Conservation (phyloP, 2,113 vertebrate species). For the Noturus placidus region DNA sequence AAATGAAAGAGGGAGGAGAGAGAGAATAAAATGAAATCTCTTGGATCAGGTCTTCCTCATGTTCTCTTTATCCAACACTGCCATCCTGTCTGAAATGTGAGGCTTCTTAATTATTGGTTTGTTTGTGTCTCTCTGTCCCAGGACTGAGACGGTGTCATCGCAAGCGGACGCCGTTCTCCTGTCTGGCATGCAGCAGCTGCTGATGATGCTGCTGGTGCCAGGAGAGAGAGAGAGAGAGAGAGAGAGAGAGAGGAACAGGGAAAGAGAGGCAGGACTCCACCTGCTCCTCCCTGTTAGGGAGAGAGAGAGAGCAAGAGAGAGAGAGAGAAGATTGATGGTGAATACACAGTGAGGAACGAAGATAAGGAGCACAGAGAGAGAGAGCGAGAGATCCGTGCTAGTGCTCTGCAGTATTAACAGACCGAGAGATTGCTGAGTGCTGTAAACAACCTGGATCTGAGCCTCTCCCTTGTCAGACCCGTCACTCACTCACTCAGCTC, state of each 20-base stretch:
- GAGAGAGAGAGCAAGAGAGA: slow-evolving; percentile 61
- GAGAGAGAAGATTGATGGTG: slow-evolving; percentile 36
- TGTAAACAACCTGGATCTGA: slow-evolving; percentile 39
- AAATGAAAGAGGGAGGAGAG: slow-evolving; percentile 34
- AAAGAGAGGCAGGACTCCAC: slow-evolving; percentile 70
- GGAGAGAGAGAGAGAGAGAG: slow-evolving; percentile 61
- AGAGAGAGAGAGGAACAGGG: slow-evolving; percentile 63
- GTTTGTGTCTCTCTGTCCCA: slow-evolving; percentile 11
- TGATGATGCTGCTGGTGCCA: slow-evolving; percentile 58
- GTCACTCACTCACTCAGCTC: slow-evolving; percentile 33
- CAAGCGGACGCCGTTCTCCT: slow-evolving; percentile 53
- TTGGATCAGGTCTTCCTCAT: neutral
- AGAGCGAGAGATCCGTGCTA: neutral
- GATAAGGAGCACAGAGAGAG: slow-evolving; percentile 27
- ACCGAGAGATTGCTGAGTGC: slow-evolving; percentile 42
- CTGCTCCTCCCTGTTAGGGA: slow-evolving; percentile 51
- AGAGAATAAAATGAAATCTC: neutral
- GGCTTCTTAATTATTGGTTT: neutral
- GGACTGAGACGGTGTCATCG: neutral
- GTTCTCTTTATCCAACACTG: neutral
- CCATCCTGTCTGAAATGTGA: neutral
- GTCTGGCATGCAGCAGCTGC: neutral
- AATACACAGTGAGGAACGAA: slow-evolving; percentile 34
- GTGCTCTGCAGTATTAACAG: slow-evolving; percentile 42
- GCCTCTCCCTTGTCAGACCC: slow-evolving; percentile 30